Conservation (phyloP, 2,888 invertebrate genomes). For the Hirtodrosophila cameraria region DNA sequence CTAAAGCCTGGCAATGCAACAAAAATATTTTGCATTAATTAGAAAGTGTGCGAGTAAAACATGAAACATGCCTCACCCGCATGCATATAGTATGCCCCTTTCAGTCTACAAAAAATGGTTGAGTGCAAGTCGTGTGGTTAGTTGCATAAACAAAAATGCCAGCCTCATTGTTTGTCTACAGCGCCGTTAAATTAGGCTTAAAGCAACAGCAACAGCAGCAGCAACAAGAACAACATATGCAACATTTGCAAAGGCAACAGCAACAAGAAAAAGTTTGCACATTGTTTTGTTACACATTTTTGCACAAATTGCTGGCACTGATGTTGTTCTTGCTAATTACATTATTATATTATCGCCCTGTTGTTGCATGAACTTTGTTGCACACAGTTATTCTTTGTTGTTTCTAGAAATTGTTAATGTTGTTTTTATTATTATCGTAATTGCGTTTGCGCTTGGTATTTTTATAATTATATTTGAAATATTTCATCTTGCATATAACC, state of each 20-base stretch:
- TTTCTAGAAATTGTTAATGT: neutral
- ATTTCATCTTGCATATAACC: conserved; percentile 10
- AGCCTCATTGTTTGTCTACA: conserved; percentile 66
- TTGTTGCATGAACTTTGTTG: conserved; percentile 22
- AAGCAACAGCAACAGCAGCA: conserved; percentile 43
- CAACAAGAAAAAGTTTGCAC: conserved; percentile 24
- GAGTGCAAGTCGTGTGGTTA: conserved; percentile 57
- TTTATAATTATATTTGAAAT: neutral
- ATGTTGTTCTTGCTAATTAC: conserved; percentile 64
- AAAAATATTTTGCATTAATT: conserved; percentile 69
- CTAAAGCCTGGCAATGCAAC: conserved; percentile 25
- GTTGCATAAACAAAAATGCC: conserved; percentile 68
- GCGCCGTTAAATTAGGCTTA: conserved; percentile 72
- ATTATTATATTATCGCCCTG: conserved; percentile 49
- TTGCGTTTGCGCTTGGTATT: conserved; percentile 4
- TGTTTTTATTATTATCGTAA: neutral
- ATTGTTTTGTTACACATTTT: conserved; percentile 63
- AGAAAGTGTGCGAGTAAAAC: conserved; percentile 64
- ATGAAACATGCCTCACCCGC: conserved; percentile 19
- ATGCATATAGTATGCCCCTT: neutral
- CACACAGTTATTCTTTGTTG: conserved; percentile 1
- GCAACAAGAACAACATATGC: conserved; percentile 2
- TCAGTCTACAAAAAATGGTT: conserved; percentile 16
- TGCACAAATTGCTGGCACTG: conserved; percentile 45
- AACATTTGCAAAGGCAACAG: conserved; percentile 9